Evolutionary conservation across 2,797 vertebrate species (phyloP), one percentile per base, ranked within the genome.

Genomic region (Choloepus didactylus): DNA sequence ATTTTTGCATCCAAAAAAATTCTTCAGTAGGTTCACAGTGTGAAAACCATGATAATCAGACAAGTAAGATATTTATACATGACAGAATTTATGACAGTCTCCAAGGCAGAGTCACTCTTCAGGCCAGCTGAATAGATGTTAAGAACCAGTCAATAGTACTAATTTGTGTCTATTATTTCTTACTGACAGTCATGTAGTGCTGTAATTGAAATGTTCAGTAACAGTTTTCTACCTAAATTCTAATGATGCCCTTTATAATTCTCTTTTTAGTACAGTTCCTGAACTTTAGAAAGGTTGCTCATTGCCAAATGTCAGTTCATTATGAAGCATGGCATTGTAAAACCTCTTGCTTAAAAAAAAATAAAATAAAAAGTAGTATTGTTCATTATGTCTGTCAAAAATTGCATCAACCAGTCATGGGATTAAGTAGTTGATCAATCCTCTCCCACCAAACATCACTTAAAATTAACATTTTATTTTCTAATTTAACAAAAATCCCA

Each of bases 211-310:
- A 98, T 97, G 94, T 96, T 98, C 92, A 97, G 96, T 97, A 98
- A 98, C 89, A 98, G 80, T 98, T 98, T 98, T 97, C 95, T 87
- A 97, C 95, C 95, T 97, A 97, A 97, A 87, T 98, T 98, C 97
- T 98, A 98, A 98, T 97, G 94, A 98, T 97, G 97, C 92, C 97
- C 97, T 98, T 98, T 98, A 98, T 98, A 98, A 98, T 98, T 95
- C 96, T 97, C 96, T 97, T 97, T 98, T 97, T 97, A 98, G 98
- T 98, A 95, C 95, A 97, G 96, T 98, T 96, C 49, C 95, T 98
- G 98, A 98, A 98, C 98, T 98, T 98, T 98, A 97, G 95, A 98
- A 98, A 98, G 97, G 96, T 97, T 98, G 93, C 97, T 98, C 49
- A 8, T 93, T 98, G 97, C 93, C 98, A 98, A 98, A 98, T 98